phyloP scores from a whole-genome alignment of 2,888 invertebrate genomes.

The Rhyacophila evoluta region DNA sequence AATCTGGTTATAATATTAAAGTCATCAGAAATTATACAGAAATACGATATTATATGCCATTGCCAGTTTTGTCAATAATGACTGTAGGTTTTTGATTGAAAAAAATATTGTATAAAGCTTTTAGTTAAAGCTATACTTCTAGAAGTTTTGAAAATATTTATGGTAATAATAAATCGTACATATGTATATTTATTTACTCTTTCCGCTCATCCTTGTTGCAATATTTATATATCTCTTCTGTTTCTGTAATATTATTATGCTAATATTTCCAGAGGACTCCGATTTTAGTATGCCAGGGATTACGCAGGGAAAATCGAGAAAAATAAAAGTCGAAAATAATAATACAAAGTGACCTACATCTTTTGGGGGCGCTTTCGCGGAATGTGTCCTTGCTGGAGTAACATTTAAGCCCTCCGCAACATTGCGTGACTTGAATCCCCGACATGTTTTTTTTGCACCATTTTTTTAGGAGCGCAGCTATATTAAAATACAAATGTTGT shows the following conservation, averaged over 20 bases:
- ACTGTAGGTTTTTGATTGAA: too few relatives aligned
- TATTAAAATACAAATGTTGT: conserved; percentile 55
- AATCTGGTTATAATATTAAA: too few relatives aligned
- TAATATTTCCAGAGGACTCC: background rate
- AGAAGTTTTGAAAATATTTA: too few relatives aligned
- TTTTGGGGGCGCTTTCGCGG: conserved; percentile 44
- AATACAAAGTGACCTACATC: conserved; percentile 50
- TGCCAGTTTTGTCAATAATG: too few relatives aligned
- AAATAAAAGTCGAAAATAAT: conserved; percentile 37
- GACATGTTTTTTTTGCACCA: conserved; percentile 43
- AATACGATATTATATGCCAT: too few relatives aligned
- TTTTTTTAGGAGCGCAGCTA: conserved; percentile 46
- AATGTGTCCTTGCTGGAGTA: conserved; percentile 48
- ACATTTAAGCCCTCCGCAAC: conserved; percentile 47
- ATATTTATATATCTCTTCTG: too few relatives aligned
- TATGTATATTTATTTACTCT: too few relatives aligned
- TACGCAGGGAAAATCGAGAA: background rate
- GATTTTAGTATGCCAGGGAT: conserved; percentile 15
- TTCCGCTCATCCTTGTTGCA: too few relatives aligned
- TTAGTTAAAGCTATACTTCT: too few relatives aligned
- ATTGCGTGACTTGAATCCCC: conserved; percentile 50
- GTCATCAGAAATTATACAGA: too few relatives aligned
- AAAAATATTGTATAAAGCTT: too few relatives aligned
- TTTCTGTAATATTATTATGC: background rate
- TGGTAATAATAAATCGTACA: too few relatives aligned